Conservation (phyloP, 2,888 invertebrate genomes). For the Dryococelus australis region DNA sequence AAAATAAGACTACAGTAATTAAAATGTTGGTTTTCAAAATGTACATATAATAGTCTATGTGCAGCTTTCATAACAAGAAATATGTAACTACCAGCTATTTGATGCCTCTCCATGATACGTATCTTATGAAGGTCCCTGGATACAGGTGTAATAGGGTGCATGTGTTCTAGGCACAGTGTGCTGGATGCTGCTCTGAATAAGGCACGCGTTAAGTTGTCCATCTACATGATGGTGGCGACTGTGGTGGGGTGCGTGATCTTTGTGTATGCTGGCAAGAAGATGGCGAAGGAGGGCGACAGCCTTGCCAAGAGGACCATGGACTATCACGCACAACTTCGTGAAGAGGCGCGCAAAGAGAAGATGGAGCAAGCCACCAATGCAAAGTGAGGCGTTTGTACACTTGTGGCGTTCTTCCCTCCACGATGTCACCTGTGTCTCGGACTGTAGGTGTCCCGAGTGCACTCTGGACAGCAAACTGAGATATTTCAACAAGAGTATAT, state of each 20-base stretch:
- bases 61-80: no score
- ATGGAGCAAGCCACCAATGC: neutral
- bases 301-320: slow-evolving; percentile 21
- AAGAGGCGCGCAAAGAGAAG: neutral
- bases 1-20: no score
- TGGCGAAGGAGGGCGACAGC: slow-evolving; percentile 7
- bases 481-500: neutral
- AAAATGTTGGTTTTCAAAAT: no score
- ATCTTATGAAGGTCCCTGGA: no score
- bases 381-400: neutral
- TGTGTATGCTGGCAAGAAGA: neutral
- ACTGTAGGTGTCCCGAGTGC: neutral
- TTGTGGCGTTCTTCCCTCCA: neutral
- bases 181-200: neutral
- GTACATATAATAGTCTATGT: no score
- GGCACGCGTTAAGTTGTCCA: neutral
- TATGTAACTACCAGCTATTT: no score
- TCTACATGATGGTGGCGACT: slow-evolving; percentile 19
- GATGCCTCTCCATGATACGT: no score
- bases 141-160: neutral
- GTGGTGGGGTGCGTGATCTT: neutral
- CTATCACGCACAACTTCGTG: neutral
- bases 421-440: neutral
- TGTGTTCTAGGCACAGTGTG: neutral
- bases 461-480: neutral